Conservation (phyloP, 2,797 vertebrate genomes). For the Potorous gilbertii region DNA sequence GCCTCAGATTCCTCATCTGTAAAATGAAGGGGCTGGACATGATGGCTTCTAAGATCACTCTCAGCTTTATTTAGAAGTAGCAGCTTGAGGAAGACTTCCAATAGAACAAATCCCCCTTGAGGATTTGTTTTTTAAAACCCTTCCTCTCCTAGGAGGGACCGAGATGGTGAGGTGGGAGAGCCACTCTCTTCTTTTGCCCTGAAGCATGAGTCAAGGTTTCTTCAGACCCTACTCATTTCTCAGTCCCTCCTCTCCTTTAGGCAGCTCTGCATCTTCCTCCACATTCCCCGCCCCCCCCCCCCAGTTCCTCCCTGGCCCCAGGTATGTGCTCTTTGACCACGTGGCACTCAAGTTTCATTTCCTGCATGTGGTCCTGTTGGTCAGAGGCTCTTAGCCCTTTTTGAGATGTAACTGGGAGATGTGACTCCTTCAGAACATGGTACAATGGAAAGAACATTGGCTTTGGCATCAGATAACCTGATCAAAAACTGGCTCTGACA, state of each 20-base stretch:
- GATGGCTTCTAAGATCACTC: not conserved
- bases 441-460: not conserved
- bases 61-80: not conserved
- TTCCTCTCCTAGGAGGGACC: not conserved
- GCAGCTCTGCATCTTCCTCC: not conserved
- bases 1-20: not conserved
- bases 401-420: not conserved
- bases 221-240: not conserved
- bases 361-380: not conserved
- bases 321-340: not conserved
- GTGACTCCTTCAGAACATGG: not conserved
- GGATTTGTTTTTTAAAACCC: not conserved
- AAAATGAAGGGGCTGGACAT: not conserved
- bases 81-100: not conserved
- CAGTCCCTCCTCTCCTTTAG: not conserved
- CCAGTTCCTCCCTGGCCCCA: not conserved
- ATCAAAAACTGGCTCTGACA: not conserved
- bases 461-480: not conserved
- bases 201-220: not conserved
- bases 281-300: not conserved
- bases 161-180: not conserved
- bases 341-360: not conserved
- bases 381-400: not conserved
- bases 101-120: not conserved
- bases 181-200: not conserved